These are phyloP conservation scores for Mylabris phalerata DNA, from an alignment of 1,140 invertebrate species.

Conservation along the genomic window DNA sequence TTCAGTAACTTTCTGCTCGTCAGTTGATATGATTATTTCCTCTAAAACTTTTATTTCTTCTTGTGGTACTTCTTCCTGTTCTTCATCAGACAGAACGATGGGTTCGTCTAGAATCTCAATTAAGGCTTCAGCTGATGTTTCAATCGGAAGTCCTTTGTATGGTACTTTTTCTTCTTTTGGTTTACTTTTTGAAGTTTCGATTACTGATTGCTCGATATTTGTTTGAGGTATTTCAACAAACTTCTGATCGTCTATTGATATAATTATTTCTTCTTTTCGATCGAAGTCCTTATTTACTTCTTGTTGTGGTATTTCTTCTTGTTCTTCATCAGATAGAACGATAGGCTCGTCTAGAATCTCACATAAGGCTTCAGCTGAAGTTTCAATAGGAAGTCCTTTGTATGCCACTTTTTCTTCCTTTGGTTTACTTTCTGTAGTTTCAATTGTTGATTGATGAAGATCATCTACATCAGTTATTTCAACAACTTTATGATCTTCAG, in stretches of 20 bases:
- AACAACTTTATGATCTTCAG: background rate
- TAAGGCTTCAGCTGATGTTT: slow-evolving; percentile 40
- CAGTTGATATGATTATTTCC: too few relatives aligned
- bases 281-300: slow-evolving; percentile 15
- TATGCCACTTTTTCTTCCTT: slow-evolving; percentile 27
- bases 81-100: slow-evolving; percentile 30
- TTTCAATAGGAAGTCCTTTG: slow-evolving; percentile 45
- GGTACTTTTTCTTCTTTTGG: slow-evolving; percentile 11
- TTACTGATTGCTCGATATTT: too few relatives aligned
- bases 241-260: too few relatives aligned
- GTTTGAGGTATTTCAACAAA: slow-evolving; percentile 27
- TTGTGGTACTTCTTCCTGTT: too few relatives aligned
- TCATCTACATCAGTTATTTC: slow-evolving; percentile 29
- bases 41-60: too few relatives aligned
- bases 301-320: slow-evolving; percentile 34
- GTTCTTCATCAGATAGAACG: slow-evolving; percentile 21
- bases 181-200: background rate
- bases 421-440: background rate
- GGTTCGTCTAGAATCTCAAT: slow-evolving; percentile 42
- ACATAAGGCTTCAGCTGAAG: slow-evolving; percentile 43
- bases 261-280: too few relatives aligned
- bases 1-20: too few relatives aligned
- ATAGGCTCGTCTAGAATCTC: slow-evolving; percentile 48
- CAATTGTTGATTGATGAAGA: background rate
- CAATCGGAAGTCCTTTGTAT: slow-evolving; percentile 44